Evolutionary conservation across 1,140 invertebrate species (phyloP), one percentile per base, ranked within the genome.

Genomic region (Euwallacea fornicatus): DNA sequence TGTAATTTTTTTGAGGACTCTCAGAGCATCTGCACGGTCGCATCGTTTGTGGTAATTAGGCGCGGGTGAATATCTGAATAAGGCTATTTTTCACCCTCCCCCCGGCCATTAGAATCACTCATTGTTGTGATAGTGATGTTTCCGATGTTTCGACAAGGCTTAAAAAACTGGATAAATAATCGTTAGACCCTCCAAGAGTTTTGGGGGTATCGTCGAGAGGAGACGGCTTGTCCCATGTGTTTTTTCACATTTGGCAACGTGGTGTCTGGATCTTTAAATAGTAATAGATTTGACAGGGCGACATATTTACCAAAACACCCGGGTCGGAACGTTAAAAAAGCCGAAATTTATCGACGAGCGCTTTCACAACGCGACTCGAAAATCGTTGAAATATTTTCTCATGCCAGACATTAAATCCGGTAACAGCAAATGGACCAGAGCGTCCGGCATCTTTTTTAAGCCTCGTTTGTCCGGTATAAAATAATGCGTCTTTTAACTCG

Each of bases 201-300:
- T 67, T 67, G 11, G 47, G 44, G 58, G 21, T 33, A 67, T 59
- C 21, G 44, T 7, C 43, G 55, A 59, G 42, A 67, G 46, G 15
- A 11, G 61, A 50, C 10, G 10, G 41, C 6, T 69, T 64, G 54
- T 15, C 68, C 44, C 69, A 71, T 65, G 10, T 66, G 70, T 72
- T 75, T 73, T 69, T 75, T 73, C 67, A 73, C 74, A 75, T 75
- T 75, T 75, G 74, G 74, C 74, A 73, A 73, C 71, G 59, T 54
- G 66, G 72, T 71, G 74, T 75, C 74, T 75, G 74, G 71, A 70
- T 71, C 74, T 75, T 73, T 71, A 75, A 75, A 75, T 75, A 75
- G 74, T 72, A 69, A 75, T 75, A 75, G 74, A 75, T 75, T 72
- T 58, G 56, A 66, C 64, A 53, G 15, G 15, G 64, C 63, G 66